A percentile compares a stretch with the other conserved stretches of the same genome.
These are phyloP conservation scores for Thymelicus acteon DNA, from an alignment of 2,888 invertebrate species.

Conservation along the genomic window DNA sequence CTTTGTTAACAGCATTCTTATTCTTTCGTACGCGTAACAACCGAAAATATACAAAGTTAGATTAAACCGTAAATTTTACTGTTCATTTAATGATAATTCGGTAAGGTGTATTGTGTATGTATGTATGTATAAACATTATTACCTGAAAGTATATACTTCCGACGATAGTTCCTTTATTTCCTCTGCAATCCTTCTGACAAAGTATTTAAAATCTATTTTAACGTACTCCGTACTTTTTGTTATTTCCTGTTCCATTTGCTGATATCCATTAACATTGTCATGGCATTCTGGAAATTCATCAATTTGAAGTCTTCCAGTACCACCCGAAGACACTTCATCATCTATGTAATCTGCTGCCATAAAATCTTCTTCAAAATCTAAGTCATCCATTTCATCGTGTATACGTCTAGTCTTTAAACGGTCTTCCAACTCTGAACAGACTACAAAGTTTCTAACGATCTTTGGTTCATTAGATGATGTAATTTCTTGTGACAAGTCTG, in stretches of 20 bases:
- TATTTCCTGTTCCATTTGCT: background rate
- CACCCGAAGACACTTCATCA: conserved; percentile 19
- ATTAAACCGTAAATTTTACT: too few relatives aligned
- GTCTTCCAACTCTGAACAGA: conserved; percentile 52
- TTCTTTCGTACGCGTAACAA: too few relatives aligned
- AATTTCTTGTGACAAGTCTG: background rate
- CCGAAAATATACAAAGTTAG: too few relatives aligned
- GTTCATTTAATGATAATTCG: too few relatives aligned
- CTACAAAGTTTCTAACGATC: conserved; percentile 57
- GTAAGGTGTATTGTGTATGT: too few relatives aligned
- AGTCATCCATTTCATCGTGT: conserved; percentile 26
- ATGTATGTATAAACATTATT: conserved; percentile 37
- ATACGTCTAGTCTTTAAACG: conserved; percentile 44
- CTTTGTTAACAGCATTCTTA: too few relatives aligned
- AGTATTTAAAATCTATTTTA: conserved; percentile 45
- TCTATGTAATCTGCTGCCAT: conserved; percentile 33
- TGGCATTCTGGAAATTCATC: conserved; percentile 7
- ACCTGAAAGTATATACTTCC: conserved; percentile 58
- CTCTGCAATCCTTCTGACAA: conserved; percentile 48
- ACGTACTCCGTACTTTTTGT: background rate
- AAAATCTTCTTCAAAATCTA: conserved; percentile 30
- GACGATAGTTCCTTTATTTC: conserved; percentile 52
- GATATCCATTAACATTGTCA: background rate
- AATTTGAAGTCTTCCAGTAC: conserved; percentile 9
- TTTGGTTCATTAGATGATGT: conserved; percentile 45